These are phyloP conservation scores for Ceuthmochares aereus DNA, from an alignment of 2,113 vertebrate species.

Conservation along the genomic window DNA sequence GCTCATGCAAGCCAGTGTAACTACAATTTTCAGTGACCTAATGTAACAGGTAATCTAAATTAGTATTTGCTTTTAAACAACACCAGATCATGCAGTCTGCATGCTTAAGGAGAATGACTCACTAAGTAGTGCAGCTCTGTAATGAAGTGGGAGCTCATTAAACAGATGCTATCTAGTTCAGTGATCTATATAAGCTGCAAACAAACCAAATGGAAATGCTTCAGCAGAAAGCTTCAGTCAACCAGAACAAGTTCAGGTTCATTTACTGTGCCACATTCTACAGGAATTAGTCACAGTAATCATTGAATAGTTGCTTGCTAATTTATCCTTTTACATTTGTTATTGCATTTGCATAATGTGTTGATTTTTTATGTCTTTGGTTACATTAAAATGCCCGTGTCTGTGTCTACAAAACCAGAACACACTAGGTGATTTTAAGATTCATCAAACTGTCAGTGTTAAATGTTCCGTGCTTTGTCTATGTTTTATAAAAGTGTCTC, in stretches of 20 bases:
- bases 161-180: constrained; percentile 78
- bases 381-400: constrained; percentile 48
- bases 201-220: constrained; percentile 79
- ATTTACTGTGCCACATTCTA: constrained; percentile 74
- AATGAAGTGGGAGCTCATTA: constrained; percentile 84
- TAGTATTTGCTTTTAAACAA: constrained; percentile 85
- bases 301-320: constrained; percentile 78
- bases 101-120: constrained; percentile 74
- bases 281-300: constrained; percentile 80
- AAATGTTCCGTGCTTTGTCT: not conserved
- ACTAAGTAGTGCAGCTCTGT: constrained; percentile 57
- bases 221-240: constrained; percentile 75
- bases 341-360: constrained; percentile 74
- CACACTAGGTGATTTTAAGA: constrained; percentile 12
- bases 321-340: constrained; percentile 82
- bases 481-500: not conserved
- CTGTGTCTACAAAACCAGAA: constrained; percentile 24
- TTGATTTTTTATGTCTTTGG: constrained; percentile 34
- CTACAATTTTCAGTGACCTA: constrained; percentile 81
- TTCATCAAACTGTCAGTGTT: not conserved
- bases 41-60: constrained; percentile 88
- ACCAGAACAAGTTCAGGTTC: constrained; percentile 80
- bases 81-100: constrained; percentile 68
- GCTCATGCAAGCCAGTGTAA: constrained; percentile 66
- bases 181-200: constrained; percentile 63